Evolutionary conservation across 2,797 vertebrate species (phyloP).

Genomic region (Leptoclinus maculatus): DNA sequence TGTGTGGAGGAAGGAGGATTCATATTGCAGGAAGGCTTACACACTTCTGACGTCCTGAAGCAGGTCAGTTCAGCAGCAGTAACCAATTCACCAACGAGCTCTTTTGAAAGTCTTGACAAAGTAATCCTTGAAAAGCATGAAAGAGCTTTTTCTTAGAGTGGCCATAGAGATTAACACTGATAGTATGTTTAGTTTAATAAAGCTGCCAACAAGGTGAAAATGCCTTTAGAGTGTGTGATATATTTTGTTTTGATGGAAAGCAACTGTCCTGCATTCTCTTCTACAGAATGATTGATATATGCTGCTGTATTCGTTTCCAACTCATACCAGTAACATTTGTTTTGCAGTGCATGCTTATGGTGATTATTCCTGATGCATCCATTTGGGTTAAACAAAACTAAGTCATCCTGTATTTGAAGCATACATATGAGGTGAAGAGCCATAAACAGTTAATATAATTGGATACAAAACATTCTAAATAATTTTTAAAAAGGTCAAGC

Average conservation of each 20-base stretch:
- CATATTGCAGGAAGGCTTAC: conserved; percentile 2
- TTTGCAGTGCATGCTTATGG: background rate
- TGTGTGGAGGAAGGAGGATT: background rate
- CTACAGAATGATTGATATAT: background rate
- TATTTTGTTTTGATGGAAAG: background rate
- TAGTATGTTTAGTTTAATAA: background rate
- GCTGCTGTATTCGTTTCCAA: background rate
- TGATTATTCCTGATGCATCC: background rate
- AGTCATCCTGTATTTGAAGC: background rate
- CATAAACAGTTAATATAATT: background rate
- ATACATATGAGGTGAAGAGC: background rate
- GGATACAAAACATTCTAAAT: background rate
- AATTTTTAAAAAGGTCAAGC: background rate
- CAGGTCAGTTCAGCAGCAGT: conserved; percentile 48
- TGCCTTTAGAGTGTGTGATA: background rate
- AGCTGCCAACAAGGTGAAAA: background rate
- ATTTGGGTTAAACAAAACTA: background rate
- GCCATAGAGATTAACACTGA: background rate
- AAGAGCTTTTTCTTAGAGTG: background rate
- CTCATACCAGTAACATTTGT: background rate
- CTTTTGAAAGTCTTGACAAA: background rate
- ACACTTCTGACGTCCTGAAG: conserved; percentile 4
- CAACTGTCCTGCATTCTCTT: background rate
- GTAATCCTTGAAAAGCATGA: background rate
- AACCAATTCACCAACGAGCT: background rate